Evolutionary conservation across 2,797 vertebrate species (phyloP).

Genomic region (Rhyacichthys aspro): DNA sequence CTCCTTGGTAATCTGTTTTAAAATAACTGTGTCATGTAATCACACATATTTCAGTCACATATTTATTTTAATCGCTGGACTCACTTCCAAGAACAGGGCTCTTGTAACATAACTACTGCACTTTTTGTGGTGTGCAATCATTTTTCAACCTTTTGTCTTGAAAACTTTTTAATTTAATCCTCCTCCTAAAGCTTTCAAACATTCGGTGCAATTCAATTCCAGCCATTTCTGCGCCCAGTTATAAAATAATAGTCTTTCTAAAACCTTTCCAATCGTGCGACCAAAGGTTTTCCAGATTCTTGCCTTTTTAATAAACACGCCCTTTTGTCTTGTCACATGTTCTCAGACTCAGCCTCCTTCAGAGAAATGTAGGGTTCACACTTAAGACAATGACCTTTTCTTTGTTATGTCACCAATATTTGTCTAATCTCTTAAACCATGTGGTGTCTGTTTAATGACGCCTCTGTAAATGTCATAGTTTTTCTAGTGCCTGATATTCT

Average conservation of each 20-base stretch:
- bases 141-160: no score
- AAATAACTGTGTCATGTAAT: no score
- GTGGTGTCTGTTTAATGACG: conserved; percentile 62
- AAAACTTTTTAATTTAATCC: no score
- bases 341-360: conserved; percentile 6
- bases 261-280: no score
- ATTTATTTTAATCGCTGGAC: conserved; percentile 64
- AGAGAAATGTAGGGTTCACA: conserved; percentile 30
- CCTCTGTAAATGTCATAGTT: conserved; percentile 59
- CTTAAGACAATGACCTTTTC: conserved; percentile 51
- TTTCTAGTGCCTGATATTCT: conserved; percentile 39
- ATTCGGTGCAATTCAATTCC: no score
- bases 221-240: no score
- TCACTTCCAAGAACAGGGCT: neutral
- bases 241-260: no score
- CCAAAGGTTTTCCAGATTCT: no score
- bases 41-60: neutral
- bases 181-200: no score
- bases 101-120: no score
- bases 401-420: conserved; percentile 43
- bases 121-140: no score
- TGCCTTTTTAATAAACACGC: neutral
- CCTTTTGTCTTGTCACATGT: conserved; percentile 1
- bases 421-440: conserved; percentile 58
- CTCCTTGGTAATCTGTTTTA: no score